phyloP scores from a whole-genome alignment of 1,140 invertebrate genomes.

The Orchestia grillus region DNA sequence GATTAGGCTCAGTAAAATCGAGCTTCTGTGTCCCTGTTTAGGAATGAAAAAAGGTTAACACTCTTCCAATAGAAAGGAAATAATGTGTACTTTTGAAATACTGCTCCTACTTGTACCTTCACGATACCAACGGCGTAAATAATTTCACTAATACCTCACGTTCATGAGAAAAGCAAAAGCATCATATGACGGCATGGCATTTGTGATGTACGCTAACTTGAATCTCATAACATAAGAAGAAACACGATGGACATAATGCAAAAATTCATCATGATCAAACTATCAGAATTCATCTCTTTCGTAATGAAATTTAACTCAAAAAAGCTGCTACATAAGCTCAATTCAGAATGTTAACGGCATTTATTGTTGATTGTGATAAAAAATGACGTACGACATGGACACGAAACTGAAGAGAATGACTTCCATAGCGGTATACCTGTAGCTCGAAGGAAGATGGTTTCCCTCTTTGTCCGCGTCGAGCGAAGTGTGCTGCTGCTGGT shows the following conservation, averaged over 20 bases:
- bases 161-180: background rate
- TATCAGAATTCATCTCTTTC: background rate
- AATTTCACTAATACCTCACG: background rate
- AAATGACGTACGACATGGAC: background rate
- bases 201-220: background rate
- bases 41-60: too few relatives aligned
- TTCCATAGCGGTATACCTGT: background rate
- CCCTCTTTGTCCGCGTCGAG: slow-evolving; percentile 44
- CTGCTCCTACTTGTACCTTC: background rate
- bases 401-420: background rate
- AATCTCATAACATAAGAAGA: too few relatives aligned
- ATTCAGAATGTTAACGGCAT: background rate
- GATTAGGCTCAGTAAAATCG: too few relatives aligned
- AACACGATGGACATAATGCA: too few relatives aligned
- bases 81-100: background rate
- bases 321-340: background rate
- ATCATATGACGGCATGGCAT: background rate
- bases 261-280: background rate
- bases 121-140: background rate
- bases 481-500: background rate
- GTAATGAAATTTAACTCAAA: background rate
- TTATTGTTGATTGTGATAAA: background rate
- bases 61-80: background rate
- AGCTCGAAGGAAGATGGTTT: background rate
- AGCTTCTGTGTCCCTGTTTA: too few relatives aligned